phyloP scores from a whole-genome alignment of 2,113 vertebrate genomes.

The Steatornis caripensis region DNA sequence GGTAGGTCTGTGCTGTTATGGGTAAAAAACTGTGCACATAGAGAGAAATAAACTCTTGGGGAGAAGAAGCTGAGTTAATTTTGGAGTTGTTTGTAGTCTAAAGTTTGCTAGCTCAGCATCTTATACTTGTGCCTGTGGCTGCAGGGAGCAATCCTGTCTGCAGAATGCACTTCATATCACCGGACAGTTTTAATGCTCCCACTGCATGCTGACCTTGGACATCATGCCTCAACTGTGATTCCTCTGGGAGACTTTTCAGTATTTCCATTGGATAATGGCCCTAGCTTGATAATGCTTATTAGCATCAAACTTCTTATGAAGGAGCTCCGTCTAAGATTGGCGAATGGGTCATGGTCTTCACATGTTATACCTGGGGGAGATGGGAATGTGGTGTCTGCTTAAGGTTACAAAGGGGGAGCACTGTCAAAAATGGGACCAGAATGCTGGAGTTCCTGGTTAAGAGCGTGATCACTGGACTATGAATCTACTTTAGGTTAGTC shows the following conservation, averaged over 20 bases:
- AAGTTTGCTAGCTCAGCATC: neutral
- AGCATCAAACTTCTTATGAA: neutral
- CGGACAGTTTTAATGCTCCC: neutral
- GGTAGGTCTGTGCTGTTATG: neutral
- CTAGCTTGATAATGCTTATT: neutral
- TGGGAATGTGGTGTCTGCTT: neutral
- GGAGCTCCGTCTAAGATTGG: neutral
- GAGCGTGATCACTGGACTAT: neutral
- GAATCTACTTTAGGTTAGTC: neutral
- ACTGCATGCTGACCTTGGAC: neutral
- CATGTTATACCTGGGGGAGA: neutral
- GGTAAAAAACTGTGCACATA: neutral
- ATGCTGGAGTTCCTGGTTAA: neutral
- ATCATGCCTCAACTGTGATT: neutral
- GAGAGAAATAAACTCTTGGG: neutral
- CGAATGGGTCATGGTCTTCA: rapidly evolving
- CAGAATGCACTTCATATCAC: rapidly evolving
- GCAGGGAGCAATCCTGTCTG: neutral
- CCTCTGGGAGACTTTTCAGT: neutral
- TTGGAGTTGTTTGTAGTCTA: neutral
- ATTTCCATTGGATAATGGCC: neutral
- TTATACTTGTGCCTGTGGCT: rapidly evolving
- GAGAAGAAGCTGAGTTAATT: neutral
- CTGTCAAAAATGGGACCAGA: neutral
- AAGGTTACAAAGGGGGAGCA: neutral